Conservation (phyloP, 1,140 invertebrate species). For the Zaprionus ghesquierei region DNA sequence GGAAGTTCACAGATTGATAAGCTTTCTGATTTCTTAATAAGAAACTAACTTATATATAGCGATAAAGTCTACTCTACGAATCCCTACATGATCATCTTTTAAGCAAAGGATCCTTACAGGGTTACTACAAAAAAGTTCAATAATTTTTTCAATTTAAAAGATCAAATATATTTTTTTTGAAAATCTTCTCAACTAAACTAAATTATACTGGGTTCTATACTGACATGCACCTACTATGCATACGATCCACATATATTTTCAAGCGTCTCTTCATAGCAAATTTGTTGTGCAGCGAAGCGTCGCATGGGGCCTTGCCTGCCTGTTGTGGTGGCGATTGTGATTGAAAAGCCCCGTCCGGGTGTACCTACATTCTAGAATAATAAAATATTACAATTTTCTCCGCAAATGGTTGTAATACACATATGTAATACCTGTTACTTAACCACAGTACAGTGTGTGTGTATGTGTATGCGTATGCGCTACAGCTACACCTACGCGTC, state of each 20-base stretch:
- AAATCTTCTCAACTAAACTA: neutral
- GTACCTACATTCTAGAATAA: slow-evolving; percentile 11
- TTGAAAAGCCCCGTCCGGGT: neutral
- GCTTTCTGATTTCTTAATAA: too few species aligned
- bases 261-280: neutral
- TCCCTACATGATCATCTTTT: too few species aligned
- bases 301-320: slow-evolving; percentile 6
- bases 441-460: neutral
- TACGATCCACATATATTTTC: neutral
- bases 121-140: too few species aligned
- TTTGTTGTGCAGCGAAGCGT: slow-evolving; percentile 9
- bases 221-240: neutral
- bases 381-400: slow-evolving; percentile 24
- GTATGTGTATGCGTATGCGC: neutral
- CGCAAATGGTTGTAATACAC: slow-evolving; percentile 13
- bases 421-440: slow-evolving; percentile 22
- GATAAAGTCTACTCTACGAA: too few species aligned
- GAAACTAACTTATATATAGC: too few species aligned
- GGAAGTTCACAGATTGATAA: too few species aligned
- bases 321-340: neutral
- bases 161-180: too few species aligned
- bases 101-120: too few species aligned
- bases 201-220: neutral
- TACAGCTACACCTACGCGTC: neutral
- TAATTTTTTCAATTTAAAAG: too few species aligned